Conservation (phyloP, 2,888 invertebrate species). For the Gnatocerus cornutus region DNA sequence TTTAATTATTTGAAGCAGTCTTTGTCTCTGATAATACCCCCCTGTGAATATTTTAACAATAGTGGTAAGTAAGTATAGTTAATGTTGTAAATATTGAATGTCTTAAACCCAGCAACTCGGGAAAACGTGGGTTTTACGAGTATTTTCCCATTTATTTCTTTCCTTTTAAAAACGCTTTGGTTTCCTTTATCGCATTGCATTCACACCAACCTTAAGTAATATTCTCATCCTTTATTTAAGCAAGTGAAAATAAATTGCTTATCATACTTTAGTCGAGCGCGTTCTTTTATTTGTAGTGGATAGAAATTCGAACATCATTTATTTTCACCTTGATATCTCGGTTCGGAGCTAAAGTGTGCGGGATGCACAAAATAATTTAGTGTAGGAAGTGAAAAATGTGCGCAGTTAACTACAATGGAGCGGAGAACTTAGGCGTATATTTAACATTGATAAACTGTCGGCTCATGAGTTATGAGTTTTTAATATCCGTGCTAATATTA, state of each 20-base stretch:
- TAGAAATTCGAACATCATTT: constrained; percentile 53
- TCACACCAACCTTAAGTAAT: constrained; percentile 5
- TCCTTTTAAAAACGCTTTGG: no score
- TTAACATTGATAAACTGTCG: constrained; percentile 64
- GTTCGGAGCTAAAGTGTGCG: constrained; percentile 45
- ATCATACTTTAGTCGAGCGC: constrained; percentile 44
- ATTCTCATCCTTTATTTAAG: constrained; percentile 13
- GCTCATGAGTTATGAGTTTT: constrained; percentile 65
- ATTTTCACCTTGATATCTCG: constrained; percentile 50
- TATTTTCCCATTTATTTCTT: no score
- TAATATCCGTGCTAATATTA: constrained; percentile 65
- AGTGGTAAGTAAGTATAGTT: no score
- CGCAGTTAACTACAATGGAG: constrained; percentile 57
- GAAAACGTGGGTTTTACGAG: no score
- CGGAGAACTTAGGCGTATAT: constrained; percentile 55
- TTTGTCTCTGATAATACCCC: no score
- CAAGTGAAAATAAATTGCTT: constrained; percentile 48
- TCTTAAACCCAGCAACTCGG: no score
- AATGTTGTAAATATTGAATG: no score
- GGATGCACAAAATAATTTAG: constrained; percentile 55
- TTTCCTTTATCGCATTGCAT: no score
- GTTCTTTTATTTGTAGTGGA: constrained; percentile 50
- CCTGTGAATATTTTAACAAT: no score
- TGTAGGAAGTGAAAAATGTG: constrained; percentile 57
- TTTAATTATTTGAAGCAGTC: no score